phyloP scores from a whole-genome alignment of 1,140 invertebrate genomes.

The Archivesica marissinica region DNA sequence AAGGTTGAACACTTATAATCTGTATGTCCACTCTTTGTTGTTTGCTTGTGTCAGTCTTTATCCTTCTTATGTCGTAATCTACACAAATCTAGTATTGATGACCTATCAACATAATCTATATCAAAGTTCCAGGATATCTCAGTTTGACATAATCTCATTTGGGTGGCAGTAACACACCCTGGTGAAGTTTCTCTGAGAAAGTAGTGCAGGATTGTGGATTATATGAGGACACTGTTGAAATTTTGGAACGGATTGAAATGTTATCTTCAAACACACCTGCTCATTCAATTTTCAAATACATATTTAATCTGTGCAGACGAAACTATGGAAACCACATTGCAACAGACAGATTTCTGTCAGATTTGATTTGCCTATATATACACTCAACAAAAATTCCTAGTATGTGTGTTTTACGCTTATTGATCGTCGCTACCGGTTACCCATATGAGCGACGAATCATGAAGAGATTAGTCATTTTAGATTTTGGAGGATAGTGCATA shows the following conservation, averaged over 20 bases:
- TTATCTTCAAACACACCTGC: constrained; percentile 21
- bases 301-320: neutral
- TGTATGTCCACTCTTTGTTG: neutral
- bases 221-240: neutral
- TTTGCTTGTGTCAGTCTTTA: neutral
- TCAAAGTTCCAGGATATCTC: constrained; percentile 4
- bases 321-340: no score
- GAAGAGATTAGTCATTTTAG: no score
- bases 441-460: no score
- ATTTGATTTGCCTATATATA: no score
- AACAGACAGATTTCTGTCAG: no score
- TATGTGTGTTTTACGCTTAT: no score
- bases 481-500: no score
- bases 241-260: neutral
- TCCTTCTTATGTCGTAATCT: neutral
- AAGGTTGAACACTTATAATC: neutral
- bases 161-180: neutral
- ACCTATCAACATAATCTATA: constrained; percentile 4
- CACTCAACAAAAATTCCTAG: no score
- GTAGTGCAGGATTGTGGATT: neutral
- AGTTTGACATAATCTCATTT: constrained; percentile 11
- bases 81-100: constrained; percentile 17
- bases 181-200: constrained; percentile 12
- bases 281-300: constrained; percentile 10
- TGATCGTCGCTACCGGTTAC: no score